These are phyloP conservation scores for Subanguina moxae DNA, from an alignment of 1,140 invertebrate genomes.

Conservation along the genomic window DNA sequence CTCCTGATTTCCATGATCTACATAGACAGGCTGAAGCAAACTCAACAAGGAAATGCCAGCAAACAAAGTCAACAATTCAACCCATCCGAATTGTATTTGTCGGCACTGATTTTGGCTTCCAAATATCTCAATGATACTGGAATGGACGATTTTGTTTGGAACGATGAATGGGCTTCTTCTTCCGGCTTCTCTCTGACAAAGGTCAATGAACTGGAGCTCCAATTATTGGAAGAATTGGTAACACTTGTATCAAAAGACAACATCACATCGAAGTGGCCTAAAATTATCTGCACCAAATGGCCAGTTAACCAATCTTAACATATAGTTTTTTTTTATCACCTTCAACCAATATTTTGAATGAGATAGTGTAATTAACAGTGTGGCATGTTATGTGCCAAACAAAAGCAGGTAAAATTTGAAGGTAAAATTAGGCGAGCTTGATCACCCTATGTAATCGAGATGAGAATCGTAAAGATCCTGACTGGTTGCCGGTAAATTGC, in stretches of 20 bases:
- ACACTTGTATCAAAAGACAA: neutral
- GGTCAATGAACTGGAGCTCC: constrained; percentile 35
- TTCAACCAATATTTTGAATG: neutral
- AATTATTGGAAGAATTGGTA: constrained; percentile 30
- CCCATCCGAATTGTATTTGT: constrained; percentile 50
- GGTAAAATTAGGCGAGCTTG: too few species aligned
- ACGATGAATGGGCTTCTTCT: constrained; percentile 46
- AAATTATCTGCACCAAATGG: neutral
- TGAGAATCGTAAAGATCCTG: too few species aligned
- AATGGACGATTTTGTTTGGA: constrained; percentile 49
- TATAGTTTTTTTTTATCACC: neutral
- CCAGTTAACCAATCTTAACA: neutral
- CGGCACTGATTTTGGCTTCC: constrained; percentile 49
- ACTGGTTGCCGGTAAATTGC: too few species aligned
- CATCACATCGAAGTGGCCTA: too few species aligned
- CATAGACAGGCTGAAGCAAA: constrained; percentile 44
- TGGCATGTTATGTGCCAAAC: too few species aligned
- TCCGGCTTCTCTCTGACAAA: constrained; percentile 18
- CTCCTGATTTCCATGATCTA: constrained; percentile 53
- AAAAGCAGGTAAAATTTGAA: too few species aligned
- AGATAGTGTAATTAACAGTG: too few species aligned
- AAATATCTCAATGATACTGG: constrained; percentile 52
- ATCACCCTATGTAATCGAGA: too few species aligned
- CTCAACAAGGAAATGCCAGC: constrained; percentile 18
- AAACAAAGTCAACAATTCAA: constrained; percentile 41